phyloP scores from a whole-genome alignment of 2,888 invertebrate species.

The Aspidiotus destructor region DNA sequence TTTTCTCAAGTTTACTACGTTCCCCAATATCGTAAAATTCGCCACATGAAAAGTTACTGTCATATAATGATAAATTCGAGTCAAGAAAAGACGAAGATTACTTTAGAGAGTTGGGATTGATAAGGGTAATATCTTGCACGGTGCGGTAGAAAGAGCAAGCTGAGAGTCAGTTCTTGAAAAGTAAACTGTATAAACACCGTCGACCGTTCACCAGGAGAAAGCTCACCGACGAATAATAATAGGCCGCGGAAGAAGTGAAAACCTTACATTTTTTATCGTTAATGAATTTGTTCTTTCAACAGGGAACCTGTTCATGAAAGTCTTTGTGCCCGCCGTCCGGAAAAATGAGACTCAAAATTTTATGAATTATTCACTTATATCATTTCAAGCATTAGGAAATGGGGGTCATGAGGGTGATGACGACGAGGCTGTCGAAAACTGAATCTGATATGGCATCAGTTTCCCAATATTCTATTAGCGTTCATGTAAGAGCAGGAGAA shows the following conservation, averaged over 20 bases:
- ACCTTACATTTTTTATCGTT: not conserved
- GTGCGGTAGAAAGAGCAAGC: not conserved
- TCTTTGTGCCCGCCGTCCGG: no score
- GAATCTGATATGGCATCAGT: no score
- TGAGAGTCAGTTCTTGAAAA: not conserved
- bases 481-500: no score
- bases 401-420: no score
- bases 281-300: not conserved
- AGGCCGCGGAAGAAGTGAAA: not conserved
- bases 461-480: no score
- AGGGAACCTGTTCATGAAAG: not conserved
- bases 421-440: no score
- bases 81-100: not conserved
- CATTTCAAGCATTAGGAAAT: no score
- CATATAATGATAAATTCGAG: not conserved
- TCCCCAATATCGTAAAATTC: constrained; percentile 4
- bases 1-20: not conserved
- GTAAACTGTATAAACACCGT: not conserved
- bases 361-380: no score
- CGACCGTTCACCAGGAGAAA: not conserved
- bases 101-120: not conserved
- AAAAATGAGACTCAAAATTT: no score
- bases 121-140: not conserved
- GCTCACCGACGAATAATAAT: not conserved
- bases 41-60: not conserved